Base-by-base conservation (phyloP, 1,140 invertebrate species). In the Tetranychus cinnabarinus region DNA sequence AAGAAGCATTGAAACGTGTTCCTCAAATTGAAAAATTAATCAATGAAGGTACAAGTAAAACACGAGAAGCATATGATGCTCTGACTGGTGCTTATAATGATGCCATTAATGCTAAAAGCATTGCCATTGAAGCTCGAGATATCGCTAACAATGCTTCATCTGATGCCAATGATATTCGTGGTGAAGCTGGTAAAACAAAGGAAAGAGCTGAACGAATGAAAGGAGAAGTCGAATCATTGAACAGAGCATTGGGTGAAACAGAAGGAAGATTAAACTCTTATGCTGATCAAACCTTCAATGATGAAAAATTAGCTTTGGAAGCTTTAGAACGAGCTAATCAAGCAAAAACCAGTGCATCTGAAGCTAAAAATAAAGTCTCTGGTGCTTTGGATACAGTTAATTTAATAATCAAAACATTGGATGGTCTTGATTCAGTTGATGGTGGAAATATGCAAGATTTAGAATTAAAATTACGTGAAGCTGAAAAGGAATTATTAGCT, bases 291-390 rank as follows among this genome's bases (percentile, higher is more conserved):
- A 83, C 84, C 13, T 75, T 73, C 37, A 77, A 80, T 62, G 86
- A 92, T 66, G 79, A 81, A 60, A 77, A 80, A 59, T 71, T 83
- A 1, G 85, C 83, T 1, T 77, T 78, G 61, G 79, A 85, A 71
- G 80, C 80, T 2, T 76, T 81, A 65, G 75, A 78, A 65, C 77
- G 87, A 79, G 88, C 92, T 15, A 86, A 86, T 45, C 80, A 87
- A 75, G 87, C 88, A 1, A 87, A 87, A 70, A 84, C 79, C 23
- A 82, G 83, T 62, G 84, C 88, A 0, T 73, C 77, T 54, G 79
- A 84, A 65, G 85, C 86, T 0, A 79, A 81, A 46, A 80, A 82
- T 62, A 83, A 85, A 74, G 86, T 93, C 0, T 74, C 80, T 10
- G 83, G 86, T 68, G 84, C 88, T 8, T 71, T 89, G 33, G 42